Base-by-base conservation (phyloP, 2,797 vertebrate species). In the Sitta carolinensis region DNA sequence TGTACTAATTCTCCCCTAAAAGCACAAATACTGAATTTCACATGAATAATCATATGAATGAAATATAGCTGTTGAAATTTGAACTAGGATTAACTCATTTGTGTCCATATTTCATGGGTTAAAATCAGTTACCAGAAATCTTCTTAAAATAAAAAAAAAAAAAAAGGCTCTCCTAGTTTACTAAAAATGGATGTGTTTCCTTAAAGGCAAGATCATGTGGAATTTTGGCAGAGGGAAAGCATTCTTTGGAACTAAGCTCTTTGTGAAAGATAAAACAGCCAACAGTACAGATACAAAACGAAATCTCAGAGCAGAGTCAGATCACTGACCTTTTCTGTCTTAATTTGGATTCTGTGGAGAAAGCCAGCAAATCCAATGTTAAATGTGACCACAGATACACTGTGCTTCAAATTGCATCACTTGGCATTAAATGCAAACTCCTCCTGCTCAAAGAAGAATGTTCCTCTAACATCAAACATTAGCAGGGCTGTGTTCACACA, bases 241-340 rank as follows among this genome's bases (percentile, higher is more conserved):
- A 27, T 97, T 96, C 93, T 89, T 96, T 94, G 76, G 79, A 94
- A 84, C 59, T 81, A 94, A 92, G 89, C 67, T 96, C 82, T 96
- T 84, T 36, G 61, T 78, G 79, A 91, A 89, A 94, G 91, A 95
- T 78, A 91, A 92, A 87, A 92, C 83, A 92, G 51, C 29, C 70
- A 92, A 73, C 55, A 83, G 78, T 21, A 74, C 81, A 76, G 70
- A 94, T 30, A 90, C 59, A 92, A 84, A 90, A 87, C 36, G 59
- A 82, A 84, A 82, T 84, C 77, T 90, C 84, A 63, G 62, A 91
- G 73, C 3, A 2, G 42, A 90, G 40, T 84, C 74, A 88, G 85
- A 90, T 59, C 90, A 43, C 51, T 77, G 85, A 95, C 92, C 88
- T 93, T 70, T 82, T 87, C 52, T 63, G 47, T 84, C 57, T 79